Conservation (phyloP, 2,797 vertebrate species). For the Pangasius mekongensis region DNA sequence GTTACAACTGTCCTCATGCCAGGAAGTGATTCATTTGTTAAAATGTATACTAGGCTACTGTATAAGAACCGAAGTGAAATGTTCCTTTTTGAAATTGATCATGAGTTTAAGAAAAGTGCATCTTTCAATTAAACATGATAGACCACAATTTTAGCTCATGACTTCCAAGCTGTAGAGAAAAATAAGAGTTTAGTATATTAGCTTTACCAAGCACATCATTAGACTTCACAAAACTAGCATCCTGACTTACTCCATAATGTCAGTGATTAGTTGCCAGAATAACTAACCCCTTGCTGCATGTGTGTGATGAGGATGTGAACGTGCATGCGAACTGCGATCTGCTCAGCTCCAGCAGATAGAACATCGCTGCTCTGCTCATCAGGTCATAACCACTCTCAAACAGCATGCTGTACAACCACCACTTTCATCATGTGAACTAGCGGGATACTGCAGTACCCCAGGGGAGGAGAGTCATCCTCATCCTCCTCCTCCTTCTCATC, state of each 20-base stretch:
- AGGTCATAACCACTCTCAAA: background rate
- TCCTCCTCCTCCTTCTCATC: background rate
- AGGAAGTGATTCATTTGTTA: background rate
- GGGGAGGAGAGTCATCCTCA: background rate
- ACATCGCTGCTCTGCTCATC: background rate
- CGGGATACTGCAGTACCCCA: constrained; percentile 8
- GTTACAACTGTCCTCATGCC: background rate
- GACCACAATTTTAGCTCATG: background rate
- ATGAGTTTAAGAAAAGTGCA: background rate
- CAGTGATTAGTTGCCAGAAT: background rate
- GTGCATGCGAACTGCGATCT: constrained; percentile 4
- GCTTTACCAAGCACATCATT: background rate
- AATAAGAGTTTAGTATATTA: too few relatives aligned
- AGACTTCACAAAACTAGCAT: background rate
- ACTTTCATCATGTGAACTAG: background rate
- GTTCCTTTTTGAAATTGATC: background rate
- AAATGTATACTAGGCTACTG: background rate
- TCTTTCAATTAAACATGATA: background rate
- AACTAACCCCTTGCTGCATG: background rate
- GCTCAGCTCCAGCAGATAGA: background rate
- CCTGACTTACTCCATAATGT: background rate
- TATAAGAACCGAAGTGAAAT: background rate
- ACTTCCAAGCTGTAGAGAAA: background rate
- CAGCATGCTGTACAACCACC: background rate
- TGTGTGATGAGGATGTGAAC: background rate